phyloP scores from a whole-genome alignment of 2,113 vertebrate genomes.

The Bubo blakistoni region DNA sequence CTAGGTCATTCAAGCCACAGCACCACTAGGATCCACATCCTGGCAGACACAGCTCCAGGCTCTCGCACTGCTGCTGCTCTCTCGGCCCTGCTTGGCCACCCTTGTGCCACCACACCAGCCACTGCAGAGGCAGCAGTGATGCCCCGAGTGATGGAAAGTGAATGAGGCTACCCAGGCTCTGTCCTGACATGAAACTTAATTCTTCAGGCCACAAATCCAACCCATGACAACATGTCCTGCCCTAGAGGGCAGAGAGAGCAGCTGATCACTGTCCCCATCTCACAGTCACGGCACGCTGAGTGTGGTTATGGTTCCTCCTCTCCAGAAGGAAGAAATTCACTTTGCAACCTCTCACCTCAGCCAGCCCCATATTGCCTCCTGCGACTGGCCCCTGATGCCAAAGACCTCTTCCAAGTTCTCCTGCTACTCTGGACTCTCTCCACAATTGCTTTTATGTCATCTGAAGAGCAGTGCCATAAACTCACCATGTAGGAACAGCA shows the following conservation, averaged over 20 bases:
- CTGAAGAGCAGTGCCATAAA: neutral
- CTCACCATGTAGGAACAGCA: accelerated
- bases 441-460: neutral
- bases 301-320: neutral
- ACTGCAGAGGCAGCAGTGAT: accelerated
- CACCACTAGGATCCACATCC: neutral
- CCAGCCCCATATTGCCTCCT: neutral
- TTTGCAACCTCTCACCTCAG: neutral
- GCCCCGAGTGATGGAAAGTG: neutral
- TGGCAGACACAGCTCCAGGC: neutral
- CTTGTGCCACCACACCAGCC: neutral
- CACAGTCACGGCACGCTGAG: neutral
- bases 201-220: neutral
- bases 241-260: neutral
- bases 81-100: neutral
- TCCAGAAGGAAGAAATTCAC: neutral
- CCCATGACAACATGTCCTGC: neutral
- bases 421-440: neutral
- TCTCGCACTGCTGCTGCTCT: neutral
- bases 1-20: neutral
- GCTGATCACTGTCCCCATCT: neutral
- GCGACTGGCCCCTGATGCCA: neutral
- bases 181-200: neutral
- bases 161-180: neutral
- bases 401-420: neutral